Evolutionary conservation across 1,140 invertebrate genomes (phyloP).

Genomic region (Zaprionus ghesquierei): DNA sequence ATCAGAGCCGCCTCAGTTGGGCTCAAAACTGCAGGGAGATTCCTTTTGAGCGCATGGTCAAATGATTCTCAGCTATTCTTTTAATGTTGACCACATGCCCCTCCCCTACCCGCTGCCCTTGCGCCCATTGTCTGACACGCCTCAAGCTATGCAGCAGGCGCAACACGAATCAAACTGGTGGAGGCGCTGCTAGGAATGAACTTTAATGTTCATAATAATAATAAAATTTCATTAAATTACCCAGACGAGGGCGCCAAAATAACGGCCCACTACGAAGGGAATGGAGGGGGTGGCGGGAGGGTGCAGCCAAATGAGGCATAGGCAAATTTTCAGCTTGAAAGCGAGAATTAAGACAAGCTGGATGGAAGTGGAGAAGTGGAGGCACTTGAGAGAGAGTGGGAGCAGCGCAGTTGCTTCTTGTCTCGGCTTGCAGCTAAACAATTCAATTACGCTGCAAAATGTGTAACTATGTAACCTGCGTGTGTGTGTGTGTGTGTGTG

Average conservation of each 20-base stretch:
- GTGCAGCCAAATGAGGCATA: constrained; percentile 39
- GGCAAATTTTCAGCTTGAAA: constrained; percentile 61
- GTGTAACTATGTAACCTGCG: constrained; percentile 19
- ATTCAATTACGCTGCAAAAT: constrained; percentile 78
- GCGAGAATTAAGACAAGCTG: constrained; percentile 71
- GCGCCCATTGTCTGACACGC: constrained; percentile 7
- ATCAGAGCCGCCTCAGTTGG: constrained; percentile 33
- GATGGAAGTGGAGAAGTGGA: constrained; percentile 1
- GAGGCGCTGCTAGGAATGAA: constrained; percentile 47
- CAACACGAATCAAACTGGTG: not conserved
- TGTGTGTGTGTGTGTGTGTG: constrained; percentile 40
- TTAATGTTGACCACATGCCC: constrained; percentile 55
- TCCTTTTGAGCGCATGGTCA: constrained; percentile 75
- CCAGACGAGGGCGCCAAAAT: constrained; percentile 17
- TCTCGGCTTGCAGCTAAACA: constrained; percentile 52
- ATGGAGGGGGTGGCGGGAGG: not conserved
- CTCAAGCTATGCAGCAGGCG: constrained; percentile 62
- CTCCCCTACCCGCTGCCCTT: not conserved
- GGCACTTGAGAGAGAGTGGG: constrained; percentile 1
- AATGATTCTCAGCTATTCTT: constrained; percentile 77
- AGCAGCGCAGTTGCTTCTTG: not conserved
- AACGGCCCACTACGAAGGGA: not conserved
- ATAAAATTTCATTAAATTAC: constrained; percentile 82
- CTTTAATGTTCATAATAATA: constrained; percentile 81
- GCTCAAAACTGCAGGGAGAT: constrained; percentile 47